Evolutionary conservation across 2,797 vertebrate genomes (phyloP).

Genomic region (Gymnopithys bicolor): DNA sequence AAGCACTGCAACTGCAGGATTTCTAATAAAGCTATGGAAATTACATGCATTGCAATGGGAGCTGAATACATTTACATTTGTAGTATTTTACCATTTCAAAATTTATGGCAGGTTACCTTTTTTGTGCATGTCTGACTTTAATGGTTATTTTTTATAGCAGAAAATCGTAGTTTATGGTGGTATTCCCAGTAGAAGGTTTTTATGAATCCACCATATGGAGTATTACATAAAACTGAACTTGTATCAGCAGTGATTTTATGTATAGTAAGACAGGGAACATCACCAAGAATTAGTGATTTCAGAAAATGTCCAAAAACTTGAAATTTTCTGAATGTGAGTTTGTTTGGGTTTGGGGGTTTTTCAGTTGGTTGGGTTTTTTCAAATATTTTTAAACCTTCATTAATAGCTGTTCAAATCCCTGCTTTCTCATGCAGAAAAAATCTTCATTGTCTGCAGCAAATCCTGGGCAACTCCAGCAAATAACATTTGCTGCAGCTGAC

Average conservation of each 20-base stretch:
- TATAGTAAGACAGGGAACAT: constrained; percentile 67
- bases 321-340: background rate
- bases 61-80: constrained; percentile 83
- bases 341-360: background rate
- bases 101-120: constrained; percentile 86
- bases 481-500: background rate
- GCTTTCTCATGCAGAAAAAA: background rate
- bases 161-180: constrained; percentile 82
- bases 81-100: constrained; percentile 79
- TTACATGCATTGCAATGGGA: constrained; percentile 78
- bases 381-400: background rate
- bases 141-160: constrained; percentile 81
- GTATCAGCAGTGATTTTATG: constrained; percentile 71
- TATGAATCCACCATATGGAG: constrained; percentile 80
- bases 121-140: constrained; percentile 84
- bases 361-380: background rate
- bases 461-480: background rate
- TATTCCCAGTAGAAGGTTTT: constrained; percentile 82
- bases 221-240: constrained; percentile 78
- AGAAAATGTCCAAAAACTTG: constrained; percentile 56
- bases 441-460: background rate
- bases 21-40: constrained; percentile 84
- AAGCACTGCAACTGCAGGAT: constrained; percentile 74
- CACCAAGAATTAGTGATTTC: constrained; percentile 71
- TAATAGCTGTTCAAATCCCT: background rate